A percentile compares a stretch with the other conserved stretches of the same genome.
These are phyloP conservation scores for Thera britannica DNA, from an alignment of 2,888 invertebrate genomes.

Conservation along the genomic window DNA sequence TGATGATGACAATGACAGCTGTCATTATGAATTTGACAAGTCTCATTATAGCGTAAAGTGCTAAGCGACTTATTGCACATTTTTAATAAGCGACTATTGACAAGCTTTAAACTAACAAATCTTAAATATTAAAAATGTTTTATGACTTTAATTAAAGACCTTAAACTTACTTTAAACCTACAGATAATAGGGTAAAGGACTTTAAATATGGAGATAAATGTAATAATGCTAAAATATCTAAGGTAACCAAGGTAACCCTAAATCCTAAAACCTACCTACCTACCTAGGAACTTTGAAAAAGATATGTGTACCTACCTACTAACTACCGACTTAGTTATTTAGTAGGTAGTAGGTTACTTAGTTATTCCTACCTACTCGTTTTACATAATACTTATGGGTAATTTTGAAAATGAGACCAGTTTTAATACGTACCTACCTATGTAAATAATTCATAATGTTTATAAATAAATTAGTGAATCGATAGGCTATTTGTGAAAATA, in stretches of 20 bases:
- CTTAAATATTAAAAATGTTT: not conserved
- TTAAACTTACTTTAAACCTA: no score
- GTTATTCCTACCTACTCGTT: no score
- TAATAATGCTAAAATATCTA: no score
- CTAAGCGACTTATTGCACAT: not conserved
- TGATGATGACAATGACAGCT: conserved; percentile 47
- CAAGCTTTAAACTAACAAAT: not conserved
- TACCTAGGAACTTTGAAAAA: no score
- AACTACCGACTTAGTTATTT: no score
- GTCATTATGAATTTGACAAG: conserved; percentile 13
- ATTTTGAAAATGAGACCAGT: conserved; percentile 10
- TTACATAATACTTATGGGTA: not conserved
- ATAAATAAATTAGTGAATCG: conserved; percentile 6
- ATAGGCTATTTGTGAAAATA: conserved; percentile 18
- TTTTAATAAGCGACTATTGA: not conserved
- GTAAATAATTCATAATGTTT: conserved; percentile 26
- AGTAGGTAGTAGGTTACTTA: no score
- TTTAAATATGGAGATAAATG: no score
- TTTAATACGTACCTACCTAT: conserved; percentile 11
- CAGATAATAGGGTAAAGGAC: no score
- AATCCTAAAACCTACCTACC: no score
- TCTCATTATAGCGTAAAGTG: not conserved
- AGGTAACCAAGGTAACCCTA: no score
- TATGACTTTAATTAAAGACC: not conserved
- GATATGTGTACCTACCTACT: no score